These are phyloP conservation scores for Lacanobia wlatinum DNA, from an alignment of 2,888 invertebrate genomes.

Conservation along the genomic window DNA sequence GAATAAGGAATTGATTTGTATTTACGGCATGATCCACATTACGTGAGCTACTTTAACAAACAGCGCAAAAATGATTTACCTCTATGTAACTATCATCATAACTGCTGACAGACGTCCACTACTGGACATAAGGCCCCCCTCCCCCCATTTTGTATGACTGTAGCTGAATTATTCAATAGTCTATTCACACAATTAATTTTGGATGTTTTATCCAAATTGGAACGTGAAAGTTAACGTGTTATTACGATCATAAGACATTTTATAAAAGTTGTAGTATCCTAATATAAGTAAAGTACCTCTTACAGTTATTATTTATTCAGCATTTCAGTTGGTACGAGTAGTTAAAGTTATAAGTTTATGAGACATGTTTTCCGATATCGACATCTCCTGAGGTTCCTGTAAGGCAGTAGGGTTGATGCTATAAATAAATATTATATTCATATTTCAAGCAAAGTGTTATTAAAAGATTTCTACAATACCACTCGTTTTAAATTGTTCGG, in stretches of 20 bases:
- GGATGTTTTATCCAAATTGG: background rate
- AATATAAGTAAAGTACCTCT: background rate
- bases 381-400: slow-evolving; percentile 13
- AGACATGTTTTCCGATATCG: slow-evolving; percentile 38
- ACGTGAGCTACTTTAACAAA: no score
- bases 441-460: background rate
- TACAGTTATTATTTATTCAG: slow-evolving; percentile 17
- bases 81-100: no score
- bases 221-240: background rate
- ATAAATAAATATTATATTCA: background rate
- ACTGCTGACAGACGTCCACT: no score
- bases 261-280: background rate
- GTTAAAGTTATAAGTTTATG: slow-evolving; percentile 32
- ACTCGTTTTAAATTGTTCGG: no score
- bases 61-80: no score
- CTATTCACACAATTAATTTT: background rate
- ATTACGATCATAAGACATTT: background rate
- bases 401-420: background rate
- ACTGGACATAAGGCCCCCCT: no score
- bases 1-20: no score
- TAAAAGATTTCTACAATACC: background rate
- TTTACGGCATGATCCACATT: no score
- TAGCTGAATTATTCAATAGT: background rate
- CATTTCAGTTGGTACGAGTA: background rate
- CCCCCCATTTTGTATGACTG: background rate